A percentile compares a stretch with the other conserved stretches of the same genome.
phyloP scores from a whole-genome alignment of 2,888 invertebrate species.

The Conomelus anceps region DNA sequence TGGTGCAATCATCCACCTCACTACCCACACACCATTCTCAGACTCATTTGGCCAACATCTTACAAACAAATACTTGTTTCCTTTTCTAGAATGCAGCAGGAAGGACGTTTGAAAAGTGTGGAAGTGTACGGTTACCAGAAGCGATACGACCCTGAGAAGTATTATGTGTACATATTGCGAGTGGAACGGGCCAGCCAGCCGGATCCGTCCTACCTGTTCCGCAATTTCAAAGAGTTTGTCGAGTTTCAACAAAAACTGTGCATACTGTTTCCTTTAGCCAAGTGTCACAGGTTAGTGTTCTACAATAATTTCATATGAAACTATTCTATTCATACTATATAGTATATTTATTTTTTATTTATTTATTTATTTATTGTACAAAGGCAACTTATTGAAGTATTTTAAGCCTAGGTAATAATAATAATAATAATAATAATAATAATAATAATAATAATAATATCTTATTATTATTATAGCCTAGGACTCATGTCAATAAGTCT shows the following conservation, averaged over 20 bases:
- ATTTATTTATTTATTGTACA: background rate
- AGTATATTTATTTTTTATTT: background rate
- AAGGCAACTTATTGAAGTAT: too few relatives aligned
- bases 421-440: too few relatives aligned
- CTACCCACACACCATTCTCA: too few relatives aligned
- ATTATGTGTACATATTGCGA: constrained; percentile 85
- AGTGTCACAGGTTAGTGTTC: constrained; percentile 70
- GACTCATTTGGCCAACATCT: too few relatives aligned
- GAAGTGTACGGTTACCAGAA: constrained; percentile 87
- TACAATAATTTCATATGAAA: background rate
- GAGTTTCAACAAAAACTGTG: constrained; percentile 94
- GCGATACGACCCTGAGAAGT: constrained; percentile 93
- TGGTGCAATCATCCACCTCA: too few relatives aligned
- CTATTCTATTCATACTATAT: background rate
- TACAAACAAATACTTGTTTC: background rate
- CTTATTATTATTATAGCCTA: too few relatives aligned
- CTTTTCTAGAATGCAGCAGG: constrained; percentile 65
- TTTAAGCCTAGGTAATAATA: too few relatives aligned
- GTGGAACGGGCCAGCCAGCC: constrained; percentile 77
- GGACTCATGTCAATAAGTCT: too few relatives aligned
- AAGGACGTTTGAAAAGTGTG: constrained; percentile 79
- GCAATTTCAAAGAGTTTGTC: constrained; percentile 94
- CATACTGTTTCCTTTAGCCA: constrained; percentile 83
- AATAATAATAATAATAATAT: too few relatives aligned
- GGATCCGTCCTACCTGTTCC: constrained; percentile 82